These are phyloP conservation scores for Cebus imitator DNA, from an alignment of 2,113 vertebrate species.

Conservation along the genomic window DNA sequence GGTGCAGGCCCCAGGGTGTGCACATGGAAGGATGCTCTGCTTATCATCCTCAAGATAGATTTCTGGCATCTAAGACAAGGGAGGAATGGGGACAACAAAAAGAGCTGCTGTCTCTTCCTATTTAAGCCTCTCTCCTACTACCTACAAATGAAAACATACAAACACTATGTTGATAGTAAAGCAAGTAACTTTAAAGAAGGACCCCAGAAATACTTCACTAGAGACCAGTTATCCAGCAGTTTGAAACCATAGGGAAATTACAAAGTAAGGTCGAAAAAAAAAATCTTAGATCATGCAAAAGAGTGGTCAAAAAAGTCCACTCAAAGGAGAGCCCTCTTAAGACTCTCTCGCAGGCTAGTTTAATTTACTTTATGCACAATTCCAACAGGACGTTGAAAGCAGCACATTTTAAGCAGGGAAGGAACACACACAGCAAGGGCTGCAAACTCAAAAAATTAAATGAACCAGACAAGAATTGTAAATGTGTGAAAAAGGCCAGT, in stretches of 20 bases:
- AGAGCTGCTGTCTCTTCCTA: not conserved
- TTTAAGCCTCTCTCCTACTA: not conserved
- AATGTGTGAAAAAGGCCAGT: no score
- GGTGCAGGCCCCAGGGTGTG: not conserved
- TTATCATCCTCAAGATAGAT: not conserved
- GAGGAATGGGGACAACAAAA: not conserved
- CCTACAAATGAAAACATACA: not conserved
- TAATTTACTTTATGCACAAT: not conserved
- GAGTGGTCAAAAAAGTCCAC: not conserved
- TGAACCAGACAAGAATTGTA: not conserved
- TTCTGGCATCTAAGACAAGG: not conserved
- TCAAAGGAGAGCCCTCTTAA: not conserved
- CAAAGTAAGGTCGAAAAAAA: not conserved
- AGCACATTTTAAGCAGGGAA: not conserved
- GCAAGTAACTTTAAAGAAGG: not conserved
- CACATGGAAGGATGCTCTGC: not conserved
- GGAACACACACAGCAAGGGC: no score
- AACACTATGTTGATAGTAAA: not conserved
- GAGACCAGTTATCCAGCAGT: not conserved
- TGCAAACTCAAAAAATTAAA: not conserved
- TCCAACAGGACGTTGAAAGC: not conserved
- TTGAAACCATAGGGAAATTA: not conserved
- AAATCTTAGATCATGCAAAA: not conserved
- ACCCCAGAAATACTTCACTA: not conserved
- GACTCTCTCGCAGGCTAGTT: not conserved